Evolutionary conservation across 2,113 vertebrate genomes (phyloP).

Genomic region (Campylomormyrus numenius): DNA sequence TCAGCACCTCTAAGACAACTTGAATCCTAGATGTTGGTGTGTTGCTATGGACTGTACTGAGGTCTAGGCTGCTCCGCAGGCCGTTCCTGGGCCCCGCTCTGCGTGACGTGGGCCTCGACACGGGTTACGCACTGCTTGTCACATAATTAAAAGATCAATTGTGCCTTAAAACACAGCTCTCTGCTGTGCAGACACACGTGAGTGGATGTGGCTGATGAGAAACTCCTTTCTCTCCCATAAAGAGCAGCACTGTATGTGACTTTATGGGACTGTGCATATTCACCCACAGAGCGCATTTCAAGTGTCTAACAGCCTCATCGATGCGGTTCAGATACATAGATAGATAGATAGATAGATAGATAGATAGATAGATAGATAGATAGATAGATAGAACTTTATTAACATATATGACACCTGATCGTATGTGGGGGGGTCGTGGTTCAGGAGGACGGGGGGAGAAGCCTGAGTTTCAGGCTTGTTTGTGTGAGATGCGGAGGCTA

Average conservation of each 20-base stretch:
- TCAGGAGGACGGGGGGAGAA: neutral
- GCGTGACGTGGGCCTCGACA: constrained; percentile 36
- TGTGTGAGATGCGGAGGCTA: neutral
- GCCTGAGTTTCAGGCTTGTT: neutral
- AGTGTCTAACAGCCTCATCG: neutral
- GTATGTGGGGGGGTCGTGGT: neutral
- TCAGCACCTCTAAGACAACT: neutral
- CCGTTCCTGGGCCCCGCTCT: neutral
- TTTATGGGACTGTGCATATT: neutral
- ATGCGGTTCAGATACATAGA: neutral
- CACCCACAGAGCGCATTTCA: neutral
- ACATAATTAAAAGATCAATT: constrained; percentile 68
- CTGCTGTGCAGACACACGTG: constrained; percentile 39
- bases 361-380: no score
- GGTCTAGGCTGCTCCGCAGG: neutral
- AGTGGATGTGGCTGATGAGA: constrained; percentile 55
- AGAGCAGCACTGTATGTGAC: neutral
- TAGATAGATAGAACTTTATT: no score
- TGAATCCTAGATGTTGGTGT: neutral
- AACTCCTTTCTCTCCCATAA: constrained; percentile 37
- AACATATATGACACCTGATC: neutral
- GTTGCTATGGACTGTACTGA: neutral
- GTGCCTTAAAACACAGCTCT: constrained; percentile 58
- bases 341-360: no score
- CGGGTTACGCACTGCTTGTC: constrained; percentile 55